phyloP scores from a whole-genome alignment of 2,113 vertebrate species.

The Paralichthys olivaceus region DNA sequence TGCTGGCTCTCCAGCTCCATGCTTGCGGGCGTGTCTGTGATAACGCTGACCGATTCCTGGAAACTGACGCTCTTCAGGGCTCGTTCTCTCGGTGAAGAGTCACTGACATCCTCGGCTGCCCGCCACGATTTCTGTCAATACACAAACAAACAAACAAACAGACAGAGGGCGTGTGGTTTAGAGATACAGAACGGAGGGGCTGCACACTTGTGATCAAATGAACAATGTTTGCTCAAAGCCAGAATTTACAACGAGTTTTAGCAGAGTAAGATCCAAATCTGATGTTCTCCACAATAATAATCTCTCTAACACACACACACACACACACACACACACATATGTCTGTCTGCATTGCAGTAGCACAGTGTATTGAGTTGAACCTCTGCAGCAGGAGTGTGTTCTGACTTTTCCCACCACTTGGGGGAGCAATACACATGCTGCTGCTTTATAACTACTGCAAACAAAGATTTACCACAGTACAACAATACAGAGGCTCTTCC shows the following conservation, averaged over 20 bases:
- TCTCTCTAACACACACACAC: background rate
- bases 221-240: background rate
- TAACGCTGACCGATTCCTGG: constrained; percentile 84
- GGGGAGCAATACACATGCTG: background rate
- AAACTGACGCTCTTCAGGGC: constrained; percentile 86
- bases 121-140: constrained; percentile 86
- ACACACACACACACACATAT: background rate
- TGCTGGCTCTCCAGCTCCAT: constrained; percentile 92
- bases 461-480: background rate
- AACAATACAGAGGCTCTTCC: too few relatives aligned
- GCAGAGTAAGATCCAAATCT: too few relatives aligned
- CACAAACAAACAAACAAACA: constrained; percentile 30
- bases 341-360: constrained; percentile 69
- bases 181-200: background rate
- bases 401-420: constrained; percentile 31
- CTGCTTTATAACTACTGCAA: background rate
- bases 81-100: constrained; percentile 80
- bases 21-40: constrained; percentile 80
- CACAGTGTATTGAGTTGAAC: background rate
- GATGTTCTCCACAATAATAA: background rate
- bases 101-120: constrained; percentile 88
- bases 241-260: background rate
- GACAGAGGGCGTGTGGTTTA: constrained; percentile 12
- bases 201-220: background rate
- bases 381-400: constrained; percentile 29